Conservation (phyloP, 2,888 invertebrate genomes). For the Drosophila rellima region DNA sequence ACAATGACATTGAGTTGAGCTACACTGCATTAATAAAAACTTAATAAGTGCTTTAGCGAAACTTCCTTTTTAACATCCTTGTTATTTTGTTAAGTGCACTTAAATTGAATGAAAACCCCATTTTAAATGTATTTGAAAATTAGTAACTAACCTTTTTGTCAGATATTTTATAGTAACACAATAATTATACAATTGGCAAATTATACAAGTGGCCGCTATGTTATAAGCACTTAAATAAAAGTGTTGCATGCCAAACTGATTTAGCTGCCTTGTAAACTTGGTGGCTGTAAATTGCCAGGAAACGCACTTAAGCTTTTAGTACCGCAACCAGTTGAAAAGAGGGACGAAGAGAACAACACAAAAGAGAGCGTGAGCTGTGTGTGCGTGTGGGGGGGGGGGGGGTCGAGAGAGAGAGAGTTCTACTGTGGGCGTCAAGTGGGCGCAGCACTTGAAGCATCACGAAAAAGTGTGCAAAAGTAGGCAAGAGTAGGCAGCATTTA, state of each 20-base stretch:
- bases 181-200: background rate
- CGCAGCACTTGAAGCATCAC: conserved; percentile 25
- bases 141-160: background rate
- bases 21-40: background rate
- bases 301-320: conserved; percentile 52
- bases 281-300: conserved; percentile 44
- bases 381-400: conserved; percentile 6
- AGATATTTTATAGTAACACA: background rate
- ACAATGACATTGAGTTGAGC: background rate
- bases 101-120: no score
- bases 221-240: background rate
- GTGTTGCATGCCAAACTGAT: background rate
- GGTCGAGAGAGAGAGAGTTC: conserved; percentile 6
- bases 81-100: no score
- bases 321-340: conserved; percentile 6
- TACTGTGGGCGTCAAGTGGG: conserved; percentile 39
- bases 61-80: no score
- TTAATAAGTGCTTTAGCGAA: background rate
- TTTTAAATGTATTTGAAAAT: background rate
- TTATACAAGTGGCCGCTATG: background rate
- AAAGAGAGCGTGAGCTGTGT: conserved; percentile 3
- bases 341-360: background rate
- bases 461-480: conserved; percentile 39
- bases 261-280: conserved; percentile 1
- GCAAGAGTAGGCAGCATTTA: conserved; percentile 48